Evolutionary conservation across 2,888 invertebrate species (phyloP), one percentile per base, ranked within the genome.

Genomic region (Antheraea yamamai): DNA sequence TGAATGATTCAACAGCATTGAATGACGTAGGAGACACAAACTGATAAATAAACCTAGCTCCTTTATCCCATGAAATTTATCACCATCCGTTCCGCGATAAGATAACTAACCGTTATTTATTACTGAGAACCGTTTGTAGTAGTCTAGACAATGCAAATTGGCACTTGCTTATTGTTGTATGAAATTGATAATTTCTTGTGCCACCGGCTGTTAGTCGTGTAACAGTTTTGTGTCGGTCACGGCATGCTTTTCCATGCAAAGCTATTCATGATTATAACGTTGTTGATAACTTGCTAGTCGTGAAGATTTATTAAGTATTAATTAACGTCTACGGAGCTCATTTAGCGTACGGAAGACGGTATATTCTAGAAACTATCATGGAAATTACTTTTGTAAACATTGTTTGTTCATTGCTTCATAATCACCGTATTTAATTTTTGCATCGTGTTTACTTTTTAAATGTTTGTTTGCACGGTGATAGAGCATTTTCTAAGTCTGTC

Each of bases 131-230:
- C 88, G 87, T 89, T 88, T 89, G 89, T 88, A 88, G 88, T 87
- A 84, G 87, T 88, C 85, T 79, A 83, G 85, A 89, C 89, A 91
- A 91, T 92, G 90, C 87, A 88, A 90, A 90, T 89, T 88, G 85
- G 82, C 85, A 86, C 86, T 87, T 85, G 85, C 85, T 86, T 88
- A 86, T 85, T 85, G 84, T 84, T 81, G 84, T 83, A 87, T 81
- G 79, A 83, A 81, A 82, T 75, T 79, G 61, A 81, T 82, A 84
- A 84, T 85, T 84, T 83, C 80, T 85, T 88, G 85, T 86, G 83
- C 84, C 85, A 86, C 82, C 79, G 81, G 83, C 82, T 79, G 84
- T 84, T 85, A 85, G 82, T 82, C 80, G 78, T 80, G 81, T 81
- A 72, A 61, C 61, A 58, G 52, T 74, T 74, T 74, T 58, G 55